Evolutionary conservation across 2,888 invertebrate genomes (phyloP).

Genomic region (Dicyrtoma fusca): DNA sequence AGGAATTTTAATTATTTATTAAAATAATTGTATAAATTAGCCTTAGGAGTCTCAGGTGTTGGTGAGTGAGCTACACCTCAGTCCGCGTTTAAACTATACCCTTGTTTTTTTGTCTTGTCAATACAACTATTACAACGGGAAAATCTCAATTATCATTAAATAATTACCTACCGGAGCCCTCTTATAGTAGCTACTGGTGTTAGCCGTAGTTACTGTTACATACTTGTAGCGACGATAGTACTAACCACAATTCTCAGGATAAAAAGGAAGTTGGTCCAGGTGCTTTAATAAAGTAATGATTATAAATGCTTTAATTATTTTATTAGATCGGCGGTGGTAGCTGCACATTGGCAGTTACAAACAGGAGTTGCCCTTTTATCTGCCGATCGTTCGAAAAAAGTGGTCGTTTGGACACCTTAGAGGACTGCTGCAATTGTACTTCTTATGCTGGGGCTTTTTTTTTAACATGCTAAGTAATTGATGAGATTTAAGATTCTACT

Average conservation of each 20-base stretch:
- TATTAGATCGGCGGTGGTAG: slow-evolving; percentile 77
- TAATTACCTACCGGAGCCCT: not conserved
- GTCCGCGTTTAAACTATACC: not conserved
- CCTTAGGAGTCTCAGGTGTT: not conserved
- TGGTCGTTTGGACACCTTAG: slow-evolving; percentile 70
- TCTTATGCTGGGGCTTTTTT: not conserved
- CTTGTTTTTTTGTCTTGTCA: not conserved
- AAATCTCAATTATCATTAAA: slow-evolving; percentile 18
- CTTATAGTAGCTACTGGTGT: not conserved
- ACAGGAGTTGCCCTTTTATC: slow-evolving; percentile 78
- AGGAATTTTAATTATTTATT: too few species aligned
- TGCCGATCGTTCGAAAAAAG: slow-evolving; percentile 80
- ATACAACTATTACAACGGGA: slow-evolving; percentile 23
- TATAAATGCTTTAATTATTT: slow-evolving; percentile 19
- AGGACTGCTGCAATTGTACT: not conserved
- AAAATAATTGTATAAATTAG: not conserved
- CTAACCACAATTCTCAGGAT: not conserved
- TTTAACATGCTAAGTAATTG: not conserved
- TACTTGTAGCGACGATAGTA: not conserved
- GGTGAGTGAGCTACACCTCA: too few species aligned
- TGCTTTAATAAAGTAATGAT: slow-evolving; percentile 9
- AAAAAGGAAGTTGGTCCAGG: slow-evolving; percentile 5
- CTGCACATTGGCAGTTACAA: slow-evolving; percentile 82
- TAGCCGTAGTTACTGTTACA: not conserved
- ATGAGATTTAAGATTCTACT: not conserved